Base-by-base conservation (phyloP, 2,888 invertebrate genomes). In the Laspeyria flexula region DNA sequence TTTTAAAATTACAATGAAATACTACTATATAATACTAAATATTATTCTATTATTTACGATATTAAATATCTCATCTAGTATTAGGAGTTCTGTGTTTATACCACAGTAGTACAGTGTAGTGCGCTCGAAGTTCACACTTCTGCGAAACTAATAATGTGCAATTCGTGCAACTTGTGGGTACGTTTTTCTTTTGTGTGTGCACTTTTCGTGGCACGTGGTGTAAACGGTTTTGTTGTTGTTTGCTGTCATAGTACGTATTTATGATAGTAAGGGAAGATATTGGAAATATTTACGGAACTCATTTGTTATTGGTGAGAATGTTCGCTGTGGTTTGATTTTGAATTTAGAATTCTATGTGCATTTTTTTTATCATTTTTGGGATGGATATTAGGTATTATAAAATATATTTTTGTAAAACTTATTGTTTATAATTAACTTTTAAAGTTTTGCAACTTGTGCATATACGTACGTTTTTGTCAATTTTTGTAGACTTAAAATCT, bases 131-230 rank as follows among this genome's bases (percentile, higher is more conserved):
- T 52, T 46, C 58, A 56, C 61, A 63, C 67, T 71, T 62, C 60
- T 65, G 65, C 62, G 68, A 73, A 81, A 82, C 81, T 85, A 84
- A 81, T 85, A 85, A 81, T 71, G 73, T 74, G 75, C 74, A 65
- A 69, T 65, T 69, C 65, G 67, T 43, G 31, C 63, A 67, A 68
- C 60, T 61, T 60, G 63, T 60, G 61, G 55, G 51, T 35, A 44
- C 37, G 41, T 48, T 65, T 62, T 63, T 66, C 63, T 63, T 65
- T 55, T 56, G 66, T 55, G 66, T 61, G 72, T 56, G 61, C 69
- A 65, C 48, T 71, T 73, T 75, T 68, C 59, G 69, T 60, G 72
- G 68, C 75, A 69, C 60, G 75, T 71, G 69, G 60, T 73, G 69
- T 70, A 71, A 75, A 76, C 66, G 65, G 68, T 62, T 60, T 59